Evolutionary conservation across 2,888 invertebrate species (phyloP).

Genomic region (Philereme vetulata): DNA sequence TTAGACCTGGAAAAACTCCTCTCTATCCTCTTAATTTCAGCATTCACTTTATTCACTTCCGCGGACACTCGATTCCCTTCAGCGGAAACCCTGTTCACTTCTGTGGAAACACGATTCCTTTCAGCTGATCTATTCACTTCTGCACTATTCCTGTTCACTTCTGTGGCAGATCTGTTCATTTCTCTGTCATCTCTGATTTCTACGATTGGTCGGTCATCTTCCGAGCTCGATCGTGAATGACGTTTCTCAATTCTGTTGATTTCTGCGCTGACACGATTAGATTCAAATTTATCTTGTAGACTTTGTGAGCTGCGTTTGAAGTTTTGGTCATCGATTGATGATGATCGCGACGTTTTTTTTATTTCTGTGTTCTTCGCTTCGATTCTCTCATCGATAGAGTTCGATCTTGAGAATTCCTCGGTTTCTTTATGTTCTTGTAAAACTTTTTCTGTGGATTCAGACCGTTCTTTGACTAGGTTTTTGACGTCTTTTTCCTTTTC

Average conservation of each 20-base stretch:
- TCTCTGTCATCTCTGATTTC: slow-evolving; percentile 31
- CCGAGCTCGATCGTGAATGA: slow-evolving; percentile 43
- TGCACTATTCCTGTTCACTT: slow-evolving; percentile 15
- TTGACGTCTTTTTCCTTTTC: slow-evolving; percentile 30
- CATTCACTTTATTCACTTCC: slow-evolving; percentile 43
- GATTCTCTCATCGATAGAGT: slow-evolving; percentile 38
- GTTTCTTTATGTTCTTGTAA: not conserved
- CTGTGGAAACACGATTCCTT: slow-evolving; percentile 43
- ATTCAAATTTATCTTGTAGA: slow-evolving; percentile 25
- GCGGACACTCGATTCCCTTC: slow-evolving; percentile 45
- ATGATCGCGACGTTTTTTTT: slow-evolving; percentile 36
- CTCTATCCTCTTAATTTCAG: slow-evolving; percentile 55
- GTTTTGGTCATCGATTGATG: slow-evolving; percentile 42
- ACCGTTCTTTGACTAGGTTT: slow-evolving; percentile 35
- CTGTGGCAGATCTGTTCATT: slow-evolving; percentile 27
- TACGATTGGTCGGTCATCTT: slow-evolving; percentile 45
- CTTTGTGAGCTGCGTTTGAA: slow-evolving; percentile 30
- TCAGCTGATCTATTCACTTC: slow-evolving; percentile 36
- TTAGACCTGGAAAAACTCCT: slow-evolving; percentile 62
- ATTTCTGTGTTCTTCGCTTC: slow-evolving; percentile 31
- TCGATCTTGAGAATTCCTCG: slow-evolving; percentile 40
- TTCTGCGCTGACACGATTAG: slow-evolving; percentile 33
- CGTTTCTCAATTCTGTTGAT: slow-evolving; percentile 41
- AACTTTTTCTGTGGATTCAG: slow-evolving; percentile 31
- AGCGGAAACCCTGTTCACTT: slow-evolving; percentile 44